Percentiles rank a stretch among this genome's conserved stretches.
Evolutionary conservation across 2,113 vertebrate genomes (phyloP).

Genomic region (Nannobrachium achirus): DNA sequence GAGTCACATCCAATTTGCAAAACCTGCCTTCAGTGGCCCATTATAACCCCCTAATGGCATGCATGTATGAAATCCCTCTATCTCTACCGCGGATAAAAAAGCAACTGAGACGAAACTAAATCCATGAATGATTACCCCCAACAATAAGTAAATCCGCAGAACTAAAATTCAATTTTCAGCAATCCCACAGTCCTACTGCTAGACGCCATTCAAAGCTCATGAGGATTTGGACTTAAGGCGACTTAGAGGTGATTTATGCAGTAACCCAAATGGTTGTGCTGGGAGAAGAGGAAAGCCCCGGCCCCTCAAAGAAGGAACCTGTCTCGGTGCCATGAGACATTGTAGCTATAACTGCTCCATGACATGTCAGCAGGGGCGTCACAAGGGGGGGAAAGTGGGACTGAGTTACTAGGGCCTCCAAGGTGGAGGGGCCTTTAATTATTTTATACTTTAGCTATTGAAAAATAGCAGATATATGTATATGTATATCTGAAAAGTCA

Average conservation of each 20-base stretch:
- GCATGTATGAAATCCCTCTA: conserved; percentile 63
- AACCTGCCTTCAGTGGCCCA: conserved; percentile 57
- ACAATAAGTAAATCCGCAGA: conserved; percentile 75
- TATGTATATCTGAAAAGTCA: too few relatives aligned
- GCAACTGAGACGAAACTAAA: conserved; percentile 68
- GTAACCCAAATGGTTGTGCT: conserved; percentile 63
- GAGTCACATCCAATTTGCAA: conserved; percentile 57
- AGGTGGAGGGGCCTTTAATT: too few relatives aligned
- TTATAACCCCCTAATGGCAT: conserved; percentile 59
- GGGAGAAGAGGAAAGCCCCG: conserved; percentile 45
- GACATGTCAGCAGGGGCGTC: conserved; percentile 28
- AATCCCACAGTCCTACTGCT: conserved; percentile 71
- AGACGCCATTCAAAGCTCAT: conserved; percentile 73
- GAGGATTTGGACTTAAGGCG: conserved; percentile 77
- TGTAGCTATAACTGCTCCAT: conserved; percentile 36
- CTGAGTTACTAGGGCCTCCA: too few relatives aligned
- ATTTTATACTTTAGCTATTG: too few relatives aligned
- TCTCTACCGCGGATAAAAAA: conserved; percentile 61
- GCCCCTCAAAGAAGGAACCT: conserved; percentile 48
- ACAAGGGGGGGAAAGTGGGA: conserved; percentile 4
- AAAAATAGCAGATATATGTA: too few relatives aligned
- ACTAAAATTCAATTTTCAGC: conserved; percentile 77
- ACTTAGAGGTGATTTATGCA: conserved; percentile 78
- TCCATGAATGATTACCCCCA: conserved; percentile 72
- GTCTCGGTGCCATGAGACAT: conserved; percentile 59